Conservation (phyloP, 2,113 vertebrate species). For the Acanthisitta chloris region DNA sequence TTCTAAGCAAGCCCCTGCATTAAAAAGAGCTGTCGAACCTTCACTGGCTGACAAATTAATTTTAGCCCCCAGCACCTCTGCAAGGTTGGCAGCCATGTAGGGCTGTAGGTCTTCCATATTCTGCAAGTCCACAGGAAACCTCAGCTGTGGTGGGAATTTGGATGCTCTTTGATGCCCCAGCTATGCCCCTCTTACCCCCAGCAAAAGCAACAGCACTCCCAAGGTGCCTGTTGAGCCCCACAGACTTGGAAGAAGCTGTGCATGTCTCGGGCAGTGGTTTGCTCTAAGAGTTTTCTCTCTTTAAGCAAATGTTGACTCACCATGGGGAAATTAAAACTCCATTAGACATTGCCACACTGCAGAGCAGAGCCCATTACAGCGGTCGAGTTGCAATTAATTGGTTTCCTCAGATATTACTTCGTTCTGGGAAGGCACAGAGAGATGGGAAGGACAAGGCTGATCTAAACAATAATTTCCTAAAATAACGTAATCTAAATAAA, state of each 20-base stretch:
- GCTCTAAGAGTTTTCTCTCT: slow-evolving; percentile 58
- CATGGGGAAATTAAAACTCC: slow-evolving; percentile 78
- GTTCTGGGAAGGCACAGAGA: slow-evolving; percentile 40
- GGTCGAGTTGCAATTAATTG: slow-evolving; percentile 71
- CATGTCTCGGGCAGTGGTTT: slow-evolving; percentile 29
- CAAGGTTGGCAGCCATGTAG: background rate
- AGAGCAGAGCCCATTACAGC: slow-evolving; percentile 49
- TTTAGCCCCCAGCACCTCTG: background rate
- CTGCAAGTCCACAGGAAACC: background rate
- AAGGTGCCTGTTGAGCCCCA: background rate
- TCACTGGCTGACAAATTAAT: background rate
- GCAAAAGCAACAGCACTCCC: background rate
- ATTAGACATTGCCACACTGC: slow-evolving; percentile 68
- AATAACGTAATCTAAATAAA: slow-evolving; percentile 67
- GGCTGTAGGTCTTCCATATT: background rate
- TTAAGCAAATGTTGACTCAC: slow-evolving; percentile 74
- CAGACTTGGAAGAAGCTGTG: background rate
- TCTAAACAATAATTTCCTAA: slow-evolving; percentile 60
- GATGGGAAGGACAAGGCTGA: slow-evolving; percentile 29
- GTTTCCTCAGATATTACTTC: slow-evolving; percentile 68
- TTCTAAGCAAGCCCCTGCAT: background rate
- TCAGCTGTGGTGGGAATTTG: background rate
- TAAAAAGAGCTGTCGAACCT: background rate
- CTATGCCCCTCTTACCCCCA: background rate
- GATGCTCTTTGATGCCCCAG: background rate